Evolutionary conservation across 2,888 invertebrate genomes (phyloP).

Genomic region (Cosmopolites sordidus): DNA sequence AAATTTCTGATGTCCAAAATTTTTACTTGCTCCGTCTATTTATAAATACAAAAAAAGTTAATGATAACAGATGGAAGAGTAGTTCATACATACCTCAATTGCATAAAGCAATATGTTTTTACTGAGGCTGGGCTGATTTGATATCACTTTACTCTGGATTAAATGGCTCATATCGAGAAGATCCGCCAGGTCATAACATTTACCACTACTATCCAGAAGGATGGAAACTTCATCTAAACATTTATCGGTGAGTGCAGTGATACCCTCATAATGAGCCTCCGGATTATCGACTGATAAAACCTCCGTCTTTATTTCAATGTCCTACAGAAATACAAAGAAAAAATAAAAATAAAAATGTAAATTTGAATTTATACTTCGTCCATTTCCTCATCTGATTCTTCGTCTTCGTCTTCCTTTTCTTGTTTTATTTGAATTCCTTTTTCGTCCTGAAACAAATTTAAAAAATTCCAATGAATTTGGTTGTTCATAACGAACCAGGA

Average conservation of each 20-base stretch:
- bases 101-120: slow-evolving; percentile 55
- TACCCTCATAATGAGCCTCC: slow-evolving; percentile 35
- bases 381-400: slow-evolving; percentile 40
- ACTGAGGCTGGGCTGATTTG: slow-evolving; percentile 51
- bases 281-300: slow-evolving; percentile 35
- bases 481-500: too few relatives aligned
- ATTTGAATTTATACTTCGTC: slow-evolving; percentile 28
- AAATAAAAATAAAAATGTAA: slow-evolving; percentile 3
- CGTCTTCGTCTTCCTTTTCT: slow-evolving; percentile 49
- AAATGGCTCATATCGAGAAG: slow-evolving; percentile 51
- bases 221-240: slow-evolving; percentile 50
- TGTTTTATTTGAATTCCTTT: slow-evolving; percentile 52
- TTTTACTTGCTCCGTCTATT: slow-evolving; percentile 37
- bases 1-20: slow-evolving; percentile 41
- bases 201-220: slow-evolving; percentile 54
- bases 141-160: slow-evolving; percentile 51
- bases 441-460: slow-evolving; percentile 40
- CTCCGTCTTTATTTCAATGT: slow-evolving; percentile 33
- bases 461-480: too few relatives aligned
- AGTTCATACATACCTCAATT: slow-evolving; percentile 43
- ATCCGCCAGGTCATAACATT: slow-evolving; percentile 58
- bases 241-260: slow-evolving; percentile 37
- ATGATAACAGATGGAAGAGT: background rate
- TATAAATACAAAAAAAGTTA: slow-evolving; percentile 29
- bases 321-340: slow-evolving; percentile 18